Evolutionary conservation across 2,797 vertebrate species (phyloP).

Genomic region (Macrochelys suwanniensis): DNA sequence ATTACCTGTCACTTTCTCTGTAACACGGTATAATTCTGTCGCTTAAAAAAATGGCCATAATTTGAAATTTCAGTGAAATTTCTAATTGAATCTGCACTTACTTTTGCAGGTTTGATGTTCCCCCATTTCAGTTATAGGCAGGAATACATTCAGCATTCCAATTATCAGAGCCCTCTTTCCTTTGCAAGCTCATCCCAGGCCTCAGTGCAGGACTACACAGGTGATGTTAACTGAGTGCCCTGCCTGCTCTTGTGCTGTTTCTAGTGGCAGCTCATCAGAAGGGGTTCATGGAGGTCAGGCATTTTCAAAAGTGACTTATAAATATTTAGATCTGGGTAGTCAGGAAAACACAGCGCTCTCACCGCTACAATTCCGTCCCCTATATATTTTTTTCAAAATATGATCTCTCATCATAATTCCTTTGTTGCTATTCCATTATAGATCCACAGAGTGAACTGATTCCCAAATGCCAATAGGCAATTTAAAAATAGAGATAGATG

Average conservation of each 20-base stretch:
- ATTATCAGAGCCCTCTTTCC: not conserved
- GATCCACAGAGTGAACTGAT: not conserved
- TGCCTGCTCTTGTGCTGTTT: not conserved
- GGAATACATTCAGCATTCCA: not conserved
- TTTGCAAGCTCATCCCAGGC: not conserved
- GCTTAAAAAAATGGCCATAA: conserved; percentile 40
- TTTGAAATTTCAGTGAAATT: conserved; percentile 73
- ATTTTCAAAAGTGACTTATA: conserved; percentile 34
- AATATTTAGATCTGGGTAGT: conserved; percentile 38
- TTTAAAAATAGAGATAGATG: not conserved
- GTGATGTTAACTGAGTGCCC: not conserved
- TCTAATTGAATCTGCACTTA: conserved; percentile 71
- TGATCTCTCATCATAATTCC: not conserved
- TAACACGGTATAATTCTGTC: conserved; percentile 72
- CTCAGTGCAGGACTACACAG: not conserved
- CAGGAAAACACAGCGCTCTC: not conserved
- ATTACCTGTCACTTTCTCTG: conserved; percentile 85
- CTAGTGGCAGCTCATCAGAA: conserved; percentile 51
- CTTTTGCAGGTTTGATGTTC: not conserved
- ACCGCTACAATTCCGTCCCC: not conserved
- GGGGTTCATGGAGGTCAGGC: conserved; percentile 15
- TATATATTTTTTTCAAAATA: not conserved
- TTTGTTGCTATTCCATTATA: not conserved
- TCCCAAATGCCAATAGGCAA: not conserved
- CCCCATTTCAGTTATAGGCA: not conserved